A percentile compares a stretch with the other conserved stretches of the same genome.
phyloP scores from a whole-genome alignment of 1,140 invertebrate species.

The Bombus sylvicola region DNA sequence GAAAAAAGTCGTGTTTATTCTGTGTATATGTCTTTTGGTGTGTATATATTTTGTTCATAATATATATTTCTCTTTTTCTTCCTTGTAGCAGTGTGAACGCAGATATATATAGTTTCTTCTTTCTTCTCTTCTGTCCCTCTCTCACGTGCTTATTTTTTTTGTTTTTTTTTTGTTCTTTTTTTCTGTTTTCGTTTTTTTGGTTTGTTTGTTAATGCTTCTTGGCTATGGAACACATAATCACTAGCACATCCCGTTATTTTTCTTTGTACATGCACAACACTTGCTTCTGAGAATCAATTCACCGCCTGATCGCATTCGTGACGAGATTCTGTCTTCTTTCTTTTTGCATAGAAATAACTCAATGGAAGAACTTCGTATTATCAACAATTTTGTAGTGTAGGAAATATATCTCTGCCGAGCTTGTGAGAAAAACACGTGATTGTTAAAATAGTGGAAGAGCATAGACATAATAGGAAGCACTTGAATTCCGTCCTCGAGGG shows the following conservation, averaged over 20 bases:
- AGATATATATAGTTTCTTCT: conserved; percentile 50
- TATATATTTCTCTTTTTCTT: conserved; percentile 46
- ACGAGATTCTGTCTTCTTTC: conserved; percentile 35
- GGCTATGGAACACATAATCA: conserved; percentile 69
- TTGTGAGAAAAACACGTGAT: neutral
- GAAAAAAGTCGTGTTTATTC: conserved; percentile 73
- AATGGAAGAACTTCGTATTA: conserved; percentile 14
- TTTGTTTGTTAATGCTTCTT: conserved; percentile 55
- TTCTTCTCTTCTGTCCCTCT: conserved; percentile 46
- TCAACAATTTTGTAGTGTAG: neutral
- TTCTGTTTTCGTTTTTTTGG: conserved; percentile 4
- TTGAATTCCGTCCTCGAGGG: neutral
- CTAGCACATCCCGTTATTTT: conserved; percentile 48
- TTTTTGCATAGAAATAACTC: conserved; percentile 3
- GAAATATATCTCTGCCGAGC: neutral
- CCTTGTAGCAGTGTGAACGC: conserved; percentile 49
- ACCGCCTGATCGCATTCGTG: conserved; percentile 24
- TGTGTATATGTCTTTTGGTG: conserved; percentile 65
- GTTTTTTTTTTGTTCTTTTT: conserved; percentile 25
- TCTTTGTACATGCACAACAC: conserved; percentile 55
- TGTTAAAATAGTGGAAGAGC: conserved; percentile 32
- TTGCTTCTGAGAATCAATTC: conserved; percentile 45
- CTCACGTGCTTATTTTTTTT: conserved; percentile 33
- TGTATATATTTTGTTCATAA: conserved; percentile 63
- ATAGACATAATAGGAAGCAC: conserved; percentile 41